Base-by-base conservation (phyloP, 2,888 invertebrate genomes). In the Phalangium opilio region DNA sequence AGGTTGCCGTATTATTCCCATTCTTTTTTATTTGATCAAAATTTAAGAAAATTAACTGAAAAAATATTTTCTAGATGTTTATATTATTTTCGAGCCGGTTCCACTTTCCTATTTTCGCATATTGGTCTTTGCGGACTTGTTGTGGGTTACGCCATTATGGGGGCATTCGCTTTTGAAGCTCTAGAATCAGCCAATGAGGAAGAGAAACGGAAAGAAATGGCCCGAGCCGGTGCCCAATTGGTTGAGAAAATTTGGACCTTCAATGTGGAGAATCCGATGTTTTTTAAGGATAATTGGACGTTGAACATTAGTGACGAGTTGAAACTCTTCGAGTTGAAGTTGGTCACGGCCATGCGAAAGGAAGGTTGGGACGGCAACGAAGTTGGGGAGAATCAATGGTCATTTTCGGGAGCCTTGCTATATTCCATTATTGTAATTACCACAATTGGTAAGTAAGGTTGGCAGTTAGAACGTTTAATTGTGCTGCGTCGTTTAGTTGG, bases 391-490 rank as follows among this genome's bases (percentile, higher is more conserved):
- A 84, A 81, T 81, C 67, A 80, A 80, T 67, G 67, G 67, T 62
- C 64, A 0, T 65, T 64, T 51, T 61, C 65, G 18, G 90, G 90
- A 12, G 84, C 90, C 0, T 73, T 93, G 17, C 85, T 91, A 70
- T 91, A 90, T 71, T 89, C 89, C 58, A 90, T 93, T 63, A 87
- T 91, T 58, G 89, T 91, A 57, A 91, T 91, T 66, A 91, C 91
- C 46, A 91, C 91, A 33, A 91, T 91, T 56, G 91, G 90, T 89
- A 63, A 75, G 78, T 69, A 32, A 12, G 11, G 11, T 34, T 1
- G 10, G 14, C 40, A n/a, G 14, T 11, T 15, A 15, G 11, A 12
- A 40, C 34, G 12, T 2, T 39, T 17, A n/a, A n/a, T 39, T 45
- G 14, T 12, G n/a, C n/a, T n/a, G n/a, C n/a, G n/a, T n/a, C n/a